Evolutionary conservation across 2,113 vertebrate genomes (phyloP).

Genomic region (Candoia aspera): DNA sequence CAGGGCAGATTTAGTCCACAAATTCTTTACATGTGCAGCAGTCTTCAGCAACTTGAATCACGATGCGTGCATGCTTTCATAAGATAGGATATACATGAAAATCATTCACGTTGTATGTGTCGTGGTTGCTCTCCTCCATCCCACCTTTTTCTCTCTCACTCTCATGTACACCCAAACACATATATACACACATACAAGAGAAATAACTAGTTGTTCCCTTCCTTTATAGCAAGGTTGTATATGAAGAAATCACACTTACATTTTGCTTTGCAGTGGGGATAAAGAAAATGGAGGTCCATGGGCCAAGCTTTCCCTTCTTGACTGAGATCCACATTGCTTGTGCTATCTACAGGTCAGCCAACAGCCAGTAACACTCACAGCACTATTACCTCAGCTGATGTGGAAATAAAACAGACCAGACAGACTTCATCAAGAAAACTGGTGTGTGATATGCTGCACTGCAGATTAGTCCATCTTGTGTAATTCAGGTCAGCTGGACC

Average conservation of each 20-base stretch:
- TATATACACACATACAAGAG: not conserved
- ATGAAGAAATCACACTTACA: not conserved
- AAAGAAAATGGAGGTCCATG: not conserved
- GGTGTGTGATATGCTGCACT: not conserved
- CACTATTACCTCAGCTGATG: constrained; percentile 33
- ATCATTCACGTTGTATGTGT: not conserved
- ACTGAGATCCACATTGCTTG: constrained; percentile 4
- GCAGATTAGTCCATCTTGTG: not conserved
- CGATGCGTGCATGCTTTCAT: not conserved
- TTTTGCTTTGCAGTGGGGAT: not conserved
- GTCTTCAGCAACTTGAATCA: not conserved
- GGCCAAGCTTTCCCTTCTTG: not conserved
- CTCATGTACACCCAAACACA: not conserved
- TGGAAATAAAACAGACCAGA: constrained; percentile 29
- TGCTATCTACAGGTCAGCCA: constrained; percentile 21
- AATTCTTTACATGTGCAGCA: not conserved
- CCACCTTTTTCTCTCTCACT: not conserved
- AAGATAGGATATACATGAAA: not conserved
- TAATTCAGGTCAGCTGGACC: constrained; percentile 9
- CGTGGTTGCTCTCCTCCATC: not conserved
- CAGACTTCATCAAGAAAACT: constrained; percentile 20
- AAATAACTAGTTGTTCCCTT: not conserved
- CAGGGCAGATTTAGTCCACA: not conserved
- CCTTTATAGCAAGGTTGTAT: not conserved
- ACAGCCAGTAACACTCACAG: constrained; percentile 10